Evolutionary conservation across 1,140 invertebrate genomes (phyloP), one percentile per base, ranked within the genome.

Genomic region (Drosophila kurseongensis): DNA sequence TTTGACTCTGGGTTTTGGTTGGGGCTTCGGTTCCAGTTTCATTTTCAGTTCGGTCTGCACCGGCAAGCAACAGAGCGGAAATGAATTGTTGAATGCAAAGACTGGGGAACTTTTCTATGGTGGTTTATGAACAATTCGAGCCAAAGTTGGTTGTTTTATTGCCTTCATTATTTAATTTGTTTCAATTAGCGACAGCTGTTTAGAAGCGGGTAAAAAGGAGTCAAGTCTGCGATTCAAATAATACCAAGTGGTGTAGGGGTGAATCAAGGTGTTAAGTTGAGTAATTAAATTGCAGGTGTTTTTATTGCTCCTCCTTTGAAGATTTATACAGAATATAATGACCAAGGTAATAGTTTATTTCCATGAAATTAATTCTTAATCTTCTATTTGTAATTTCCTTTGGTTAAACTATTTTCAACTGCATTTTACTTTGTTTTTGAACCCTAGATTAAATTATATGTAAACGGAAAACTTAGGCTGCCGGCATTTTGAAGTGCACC

Each of bases 141-240:
- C 23, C 41, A 66, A 48, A 75, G 54, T 75, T 75, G 72, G 16
- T 66, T 67, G 73, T 75, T 75, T 75, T 75, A 75, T 75, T 66
- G 54, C 54, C 61, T 66, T 75, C 61, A 75, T 75, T 75, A 75
- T 67, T 67, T 58, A 72, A 76, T 75, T 75, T 75, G 73, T 75
- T 48, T 55, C 73, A 76, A 75, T 76, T 76, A 76, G 73, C 73
- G 61, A 75, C 72, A 75, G 65, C 67, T 69, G 51, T 50, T 71
- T 42, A 57, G 44, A 58, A 52, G 42, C 42, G 27, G 32, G n/a
- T 13, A 8, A 56, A 44, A 66, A 27, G 14, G 47, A 66, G 41
- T 35, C 29, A 16, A 45, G 51, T 38, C 55, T 50, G 50, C 38
- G 42, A 62, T 35, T 58, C 23, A 59, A 54, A 74, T 51, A 63